Percentiles rank a stretch among this genome's conserved stretches.
Evolutionary conservation across 2,888 invertebrate species (phyloP).

Genomic region (Rhabditoides inermis): DNA sequence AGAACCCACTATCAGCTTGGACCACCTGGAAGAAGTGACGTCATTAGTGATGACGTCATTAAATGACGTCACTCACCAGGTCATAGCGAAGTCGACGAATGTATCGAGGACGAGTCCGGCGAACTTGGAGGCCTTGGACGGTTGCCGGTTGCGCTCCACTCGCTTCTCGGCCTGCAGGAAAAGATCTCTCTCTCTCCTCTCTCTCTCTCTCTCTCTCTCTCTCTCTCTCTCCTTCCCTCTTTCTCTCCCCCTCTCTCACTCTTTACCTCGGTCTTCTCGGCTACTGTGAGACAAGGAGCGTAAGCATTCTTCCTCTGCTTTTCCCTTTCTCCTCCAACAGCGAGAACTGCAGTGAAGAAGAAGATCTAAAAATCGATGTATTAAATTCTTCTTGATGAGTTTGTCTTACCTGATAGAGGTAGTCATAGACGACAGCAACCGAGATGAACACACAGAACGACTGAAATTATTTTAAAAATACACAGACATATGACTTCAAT

Average conservation of each 20-base stretch:
- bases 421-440: constrained; percentile 46
- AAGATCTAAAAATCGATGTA: constrained; percentile 21
- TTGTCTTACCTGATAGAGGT: constrained; percentile 35
- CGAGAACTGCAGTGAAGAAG: constrained; percentile 49
- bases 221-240: not conserved
- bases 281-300: constrained; percentile 29
- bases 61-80: too few relatives aligned
- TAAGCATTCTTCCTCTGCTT: constrained; percentile 39
- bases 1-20: constrained; percentile 29
- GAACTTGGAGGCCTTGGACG: constrained; percentile 3
- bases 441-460: constrained; percentile 50
- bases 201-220: too few relatives aligned
- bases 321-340: constrained; percentile 43
- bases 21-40: too few relatives aligned
- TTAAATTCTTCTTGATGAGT: not conserved
- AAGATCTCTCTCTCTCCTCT: too few relatives aligned
- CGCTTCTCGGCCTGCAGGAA: not conserved
- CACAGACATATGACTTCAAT: too few relatives aligned
- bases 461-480: too few relatives aligned
- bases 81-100: constrained; percentile 50
- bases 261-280: constrained; percentile 14
- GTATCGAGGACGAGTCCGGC: constrained; percentile 3
- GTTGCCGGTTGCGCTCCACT: not conserved
- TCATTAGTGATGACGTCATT: too few relatives aligned
- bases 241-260: not conserved